A percentile compares a stretch with the other conserved stretches of the same genome.
These are phyloP conservation scores for Pseudopleuronectes americanus DNA, from an alignment of 2,797 vertebrate species.

Conservation along the genomic window DNA sequence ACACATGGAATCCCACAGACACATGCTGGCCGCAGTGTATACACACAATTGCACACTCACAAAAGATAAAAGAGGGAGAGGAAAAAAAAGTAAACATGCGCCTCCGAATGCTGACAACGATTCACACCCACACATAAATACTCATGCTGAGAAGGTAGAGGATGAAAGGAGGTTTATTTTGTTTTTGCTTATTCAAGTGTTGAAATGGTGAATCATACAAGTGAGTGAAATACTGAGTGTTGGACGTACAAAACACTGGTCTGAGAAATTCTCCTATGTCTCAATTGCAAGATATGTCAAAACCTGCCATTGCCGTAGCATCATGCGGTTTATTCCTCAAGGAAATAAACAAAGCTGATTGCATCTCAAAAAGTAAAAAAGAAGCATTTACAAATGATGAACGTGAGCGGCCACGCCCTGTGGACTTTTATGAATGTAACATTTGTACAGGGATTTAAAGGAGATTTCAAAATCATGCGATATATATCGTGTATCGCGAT, in stretches of 20 bases:
- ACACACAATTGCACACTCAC: constrained; percentile 30
- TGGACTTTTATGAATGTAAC: too few species aligned
- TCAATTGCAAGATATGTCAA: constrained; percentile 13
- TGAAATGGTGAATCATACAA: constrained; percentile 53
- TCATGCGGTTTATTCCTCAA: too few species aligned
- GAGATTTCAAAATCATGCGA: too few species aligned
- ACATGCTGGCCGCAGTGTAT: constrained; percentile 7
- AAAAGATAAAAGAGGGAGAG: constrained; percentile 13
- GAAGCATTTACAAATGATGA: too few species aligned
- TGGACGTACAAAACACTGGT: neutral
- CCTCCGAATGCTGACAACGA: constrained; percentile 48
- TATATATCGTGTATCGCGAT: too few species aligned
- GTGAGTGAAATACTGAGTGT: constrained; percentile 22
- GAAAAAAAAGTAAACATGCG: constrained; percentile 17
- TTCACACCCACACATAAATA: constrained; percentile 68
- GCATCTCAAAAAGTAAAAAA: neutral
- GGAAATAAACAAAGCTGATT: neutral
- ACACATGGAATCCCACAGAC: constrained; percentile 36
- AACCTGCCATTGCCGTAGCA: neutral
- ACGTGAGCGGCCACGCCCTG: too few species aligned
- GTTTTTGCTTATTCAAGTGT: constrained; percentile 41
- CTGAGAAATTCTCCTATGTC: neutral
- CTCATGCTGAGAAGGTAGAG: constrained; percentile 47
- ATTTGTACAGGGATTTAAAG: too few species aligned
- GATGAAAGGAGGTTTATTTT: constrained; percentile 36